Percentiles rank a stretch among this genome's conserved stretches.
Conservation (phyloP, 1,140 invertebrate genomes). For the Cydia strobilella region DNA sequence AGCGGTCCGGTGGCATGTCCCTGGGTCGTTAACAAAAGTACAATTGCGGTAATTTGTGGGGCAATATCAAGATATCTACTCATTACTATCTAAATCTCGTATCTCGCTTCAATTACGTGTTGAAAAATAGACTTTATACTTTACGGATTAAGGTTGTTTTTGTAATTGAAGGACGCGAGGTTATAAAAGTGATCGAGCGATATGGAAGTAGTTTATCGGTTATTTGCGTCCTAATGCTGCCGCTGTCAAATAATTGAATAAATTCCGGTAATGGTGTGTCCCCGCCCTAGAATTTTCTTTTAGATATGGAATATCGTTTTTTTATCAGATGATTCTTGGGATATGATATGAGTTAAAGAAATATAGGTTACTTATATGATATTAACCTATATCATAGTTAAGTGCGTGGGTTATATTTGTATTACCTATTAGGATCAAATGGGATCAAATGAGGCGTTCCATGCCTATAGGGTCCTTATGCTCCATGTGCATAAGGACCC, state of each 20-base stretch:
- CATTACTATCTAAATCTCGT: background rate
- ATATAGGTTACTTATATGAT: too few species aligned
- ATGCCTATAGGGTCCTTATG: too few species aligned
- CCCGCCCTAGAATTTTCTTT: slow-evolving; percentile 17
- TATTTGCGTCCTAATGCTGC: slow-evolving; percentile 32
- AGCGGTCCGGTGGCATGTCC: slow-evolving; percentile 25
- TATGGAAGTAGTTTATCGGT: slow-evolving; percentile 32
- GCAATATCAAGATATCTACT: slow-evolving; percentile 33
- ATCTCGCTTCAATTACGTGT: background rate
- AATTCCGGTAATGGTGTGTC: slow-evolving; percentile 17
- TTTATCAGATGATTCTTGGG: background rate
- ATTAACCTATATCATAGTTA: too few species aligned
- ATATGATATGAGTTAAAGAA: background rate
- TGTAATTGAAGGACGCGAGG: background rate
- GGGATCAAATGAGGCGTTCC: too few species aligned
- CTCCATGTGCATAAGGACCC: too few species aligned
- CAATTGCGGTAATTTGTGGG: slow-evolving; percentile 34
- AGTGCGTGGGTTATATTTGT: too few species aligned
- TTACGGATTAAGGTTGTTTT: background rate
- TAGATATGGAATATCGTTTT: slow-evolving; percentile 2
- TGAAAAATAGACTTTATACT: background rate
- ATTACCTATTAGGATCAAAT: too few species aligned
- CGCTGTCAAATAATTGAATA: slow-evolving; percentile 31
- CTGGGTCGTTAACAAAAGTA: slow-evolving; percentile 29
- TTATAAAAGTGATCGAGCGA: background rate